phyloP scores from a whole-genome alignment of 2,888 invertebrate genomes.

The Diplolepis rosae region DNA sequence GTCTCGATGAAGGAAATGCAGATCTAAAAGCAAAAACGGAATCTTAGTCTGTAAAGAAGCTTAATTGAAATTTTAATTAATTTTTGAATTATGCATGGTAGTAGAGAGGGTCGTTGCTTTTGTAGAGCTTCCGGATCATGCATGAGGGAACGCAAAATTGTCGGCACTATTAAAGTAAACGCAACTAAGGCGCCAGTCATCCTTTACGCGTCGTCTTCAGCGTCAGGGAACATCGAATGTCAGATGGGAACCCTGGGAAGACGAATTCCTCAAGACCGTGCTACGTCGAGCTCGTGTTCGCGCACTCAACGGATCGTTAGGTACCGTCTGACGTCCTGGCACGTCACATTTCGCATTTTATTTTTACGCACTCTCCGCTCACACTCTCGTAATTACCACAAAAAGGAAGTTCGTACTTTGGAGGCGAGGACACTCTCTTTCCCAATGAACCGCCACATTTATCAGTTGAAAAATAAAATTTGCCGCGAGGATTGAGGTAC shows the following conservation, averaged over 20 bases:
- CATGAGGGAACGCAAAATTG: constrained; percentile 47
- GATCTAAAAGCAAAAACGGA: too few relatives aligned
- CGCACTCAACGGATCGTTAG: constrained; percentile 66
- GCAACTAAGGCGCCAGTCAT: constrained; percentile 48
- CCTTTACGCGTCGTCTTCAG: constrained; percentile 49
- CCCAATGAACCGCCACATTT: constrained; percentile 14
- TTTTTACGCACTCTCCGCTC: constrained; percentile 49
- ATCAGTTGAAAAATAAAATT: constrained; percentile 22
- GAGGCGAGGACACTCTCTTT: background rate
- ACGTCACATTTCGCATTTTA: constrained; percentile 50
- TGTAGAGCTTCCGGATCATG: constrained; percentile 43
- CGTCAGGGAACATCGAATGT: constrained; percentile 63
- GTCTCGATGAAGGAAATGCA: too few relatives aligned
- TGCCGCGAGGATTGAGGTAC: background rate
- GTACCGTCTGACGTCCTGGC: constrained; percentile 44
- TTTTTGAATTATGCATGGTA: background rate
- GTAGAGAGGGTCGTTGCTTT: constrained; percentile 5
- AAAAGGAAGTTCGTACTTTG: background rate
- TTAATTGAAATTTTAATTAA: background rate
- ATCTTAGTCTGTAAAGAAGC: too few relatives aligned
- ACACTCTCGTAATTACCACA: constrained; percentile 24
- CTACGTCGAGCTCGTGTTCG: constrained; percentile 53
- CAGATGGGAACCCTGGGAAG: constrained; percentile 59
- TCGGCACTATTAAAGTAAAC: constrained; percentile 47
- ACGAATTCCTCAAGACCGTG: constrained; percentile 60